Base-by-base conservation (phyloP, 2,888 invertebrate genomes). In the Neoaliturus tenellus region DNA sequence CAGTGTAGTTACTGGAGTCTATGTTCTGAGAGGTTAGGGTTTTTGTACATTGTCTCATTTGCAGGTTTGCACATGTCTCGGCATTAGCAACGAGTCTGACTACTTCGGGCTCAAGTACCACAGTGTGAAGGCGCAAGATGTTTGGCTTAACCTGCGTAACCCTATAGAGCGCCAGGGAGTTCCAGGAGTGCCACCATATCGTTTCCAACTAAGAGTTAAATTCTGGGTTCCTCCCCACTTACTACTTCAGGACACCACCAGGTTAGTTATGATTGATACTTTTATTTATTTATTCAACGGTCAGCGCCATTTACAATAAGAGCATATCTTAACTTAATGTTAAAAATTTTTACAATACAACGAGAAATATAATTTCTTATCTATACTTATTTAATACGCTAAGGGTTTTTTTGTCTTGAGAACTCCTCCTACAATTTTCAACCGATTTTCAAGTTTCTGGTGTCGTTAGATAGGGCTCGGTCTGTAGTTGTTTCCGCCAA, bases 201-300 rank as follows among this genome's bases (percentile, higher is more conserved):
- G 95, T 73, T 93, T 96, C 86, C 93, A 94, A 86, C 91, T 96
- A 84, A 92, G 95, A 87, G 96, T 97, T 87, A 98, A 98, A 91
- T 98, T 97, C 92, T 97, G 97, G 96, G 97, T 98, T 67, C 96
- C 96, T 1, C 97, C 97, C 1, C 97, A 97, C 91, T 93, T 95
- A 85, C 93, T 98, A 85, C 93, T 97, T 85, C 96, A 97, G 90
- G 96, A 96, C 89, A 94, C 94, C 55, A 97, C 97, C 28, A 94
- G 96, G 93, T 96, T 90, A 89, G 87, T 85, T 84, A n/a, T n/a
- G n/a, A 51, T 35, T 35, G 35, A 6, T 35, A 35, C 35, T 35
- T 35, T 35, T 35, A 6, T 35, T 35, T 4, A 35, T 25, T 33
- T 14, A 0, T 58, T 31, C 10, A 35, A 4, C 35, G 35, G 10